phyloP scores from a whole-genome alignment of 2,888 invertebrate genomes.

The Tortricodes alternella region DNA sequence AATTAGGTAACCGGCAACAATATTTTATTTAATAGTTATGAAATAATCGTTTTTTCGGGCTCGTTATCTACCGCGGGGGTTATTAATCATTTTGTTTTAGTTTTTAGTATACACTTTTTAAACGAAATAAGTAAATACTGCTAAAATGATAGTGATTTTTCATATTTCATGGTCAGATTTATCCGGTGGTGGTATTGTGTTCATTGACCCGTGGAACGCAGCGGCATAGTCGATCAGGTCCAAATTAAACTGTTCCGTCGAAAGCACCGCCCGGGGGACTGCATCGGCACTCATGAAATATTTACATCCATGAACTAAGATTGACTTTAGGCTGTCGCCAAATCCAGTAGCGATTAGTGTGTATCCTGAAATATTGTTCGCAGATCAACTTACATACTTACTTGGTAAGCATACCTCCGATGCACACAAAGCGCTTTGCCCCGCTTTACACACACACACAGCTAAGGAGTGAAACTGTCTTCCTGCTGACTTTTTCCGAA shows the following conservation, averaged over 20 bases:
- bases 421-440: too few species aligned
- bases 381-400: too few species aligned
- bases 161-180: background rate
- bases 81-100: too few species aligned
- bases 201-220: slow-evolving; percentile 10
- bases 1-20: too few species aligned
- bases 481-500: too few species aligned
- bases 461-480: too few species aligned
- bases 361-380: background rate
- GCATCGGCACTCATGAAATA: slow-evolving; percentile 51
- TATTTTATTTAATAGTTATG: too few species aligned
- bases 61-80: too few species aligned
- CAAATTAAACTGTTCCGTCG: slow-evolving; percentile 49
- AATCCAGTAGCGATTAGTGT: background rate
- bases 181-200: background rate
- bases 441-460: too few species aligned
- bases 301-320: slow-evolving; percentile 43
- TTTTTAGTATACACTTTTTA: too few species aligned
- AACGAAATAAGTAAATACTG: background rate
- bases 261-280: slow-evolving; percentile 39
- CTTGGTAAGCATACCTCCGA: too few species aligned
- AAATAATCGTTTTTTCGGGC: too few species aligned
- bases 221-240: slow-evolving; percentile 39
- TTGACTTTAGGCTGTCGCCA: slow-evolving; percentile 10
- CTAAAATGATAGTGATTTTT: background rate